Evolutionary conservation across 1,140 invertebrate genomes (phyloP), one percentile per base, ranked within the genome.

Genomic region (Liolophura sinensis): DNA sequence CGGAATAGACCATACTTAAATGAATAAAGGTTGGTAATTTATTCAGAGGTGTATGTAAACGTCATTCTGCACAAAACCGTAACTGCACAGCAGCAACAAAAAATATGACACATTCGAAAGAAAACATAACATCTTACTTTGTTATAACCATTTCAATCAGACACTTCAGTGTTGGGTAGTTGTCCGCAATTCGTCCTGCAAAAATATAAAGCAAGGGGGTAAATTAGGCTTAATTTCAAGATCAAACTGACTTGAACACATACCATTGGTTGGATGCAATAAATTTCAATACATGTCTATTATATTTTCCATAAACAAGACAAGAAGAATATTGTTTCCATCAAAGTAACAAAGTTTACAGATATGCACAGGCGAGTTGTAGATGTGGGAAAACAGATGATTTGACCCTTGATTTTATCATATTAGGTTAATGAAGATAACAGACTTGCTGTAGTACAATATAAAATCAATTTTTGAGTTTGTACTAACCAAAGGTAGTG

Each of bases 131-230:
- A 16, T 52, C 86, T 85, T 86, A 92, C 89, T 94, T 96, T 11
- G 96, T 98, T 75, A 99, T 98, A 75, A 94, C 96, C 91, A 96
- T 96, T 87, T 99, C 95, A 88, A 98, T 97, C 52, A 98, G 87
- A 67, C 90, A 91, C 73, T 93, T 88, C 59, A 98, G 87, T 57
- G 92, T 97, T n/a, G 95, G 94, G 86, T 97, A 98, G 68, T 91
- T 91, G 74, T 92, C 90, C 91, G 91, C 93, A 57, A 91, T 85
- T 68, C 89, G 88, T 1, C 80, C 81, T 82, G 54, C 18, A 72
- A 69, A 50, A 62, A 63, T 7, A 71, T 52, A 40, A 68, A 7
- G 64, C 47, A 14, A 63, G n/a, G 16, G 58, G 47, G 27, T 25
- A 60, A 16, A n/a, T 54, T 54, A 54, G 12, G 12, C 24, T 54